These are phyloP conservation scores for Littorina saxatilis DNA, from an alignment of 1,140 invertebrate species.

Conservation along the genomic window DNA sequence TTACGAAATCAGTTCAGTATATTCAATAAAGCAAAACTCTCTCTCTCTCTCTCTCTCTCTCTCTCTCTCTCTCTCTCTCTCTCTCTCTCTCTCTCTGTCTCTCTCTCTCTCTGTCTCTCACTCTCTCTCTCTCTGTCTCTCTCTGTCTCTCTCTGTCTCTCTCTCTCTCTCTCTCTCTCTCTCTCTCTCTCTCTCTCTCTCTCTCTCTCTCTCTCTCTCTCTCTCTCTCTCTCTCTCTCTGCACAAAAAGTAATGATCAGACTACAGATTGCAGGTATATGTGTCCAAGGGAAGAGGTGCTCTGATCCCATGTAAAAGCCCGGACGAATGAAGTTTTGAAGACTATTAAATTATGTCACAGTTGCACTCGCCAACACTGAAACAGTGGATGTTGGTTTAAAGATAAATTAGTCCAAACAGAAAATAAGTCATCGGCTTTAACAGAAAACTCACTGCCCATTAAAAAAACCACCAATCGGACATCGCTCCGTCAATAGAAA, in stretches of 20 bases:
- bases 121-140: not conserved
- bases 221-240: not conserved
- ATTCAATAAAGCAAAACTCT: too few species aligned
- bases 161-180: slow-evolving; percentile 13
- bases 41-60: not conserved
- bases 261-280: not conserved
- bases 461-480: too few species aligned
- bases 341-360: too few species aligned
- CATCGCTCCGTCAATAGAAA: too few species aligned
- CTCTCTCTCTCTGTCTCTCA: not conserved
- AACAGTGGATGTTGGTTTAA: not conserved
- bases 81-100: slow-evolving; percentile 2
- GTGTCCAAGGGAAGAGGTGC: too few species aligned
- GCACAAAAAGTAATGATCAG: too few species aligned
- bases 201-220: slow-evolving; percentile 11
- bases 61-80: slow-evolving; percentile 1
- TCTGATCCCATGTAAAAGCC: not conserved
- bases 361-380: too few species aligned
- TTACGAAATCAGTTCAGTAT: too few species aligned
- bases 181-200: slow-evolving; percentile 22
- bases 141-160: not conserved
- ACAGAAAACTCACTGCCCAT: too few species aligned
- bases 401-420: not conserved
- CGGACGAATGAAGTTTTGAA: not conserved
- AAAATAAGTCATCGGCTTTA: too few species aligned